Conservation (phyloP, 1,140 invertebrate species). For the Bombus affinis region DNA sequence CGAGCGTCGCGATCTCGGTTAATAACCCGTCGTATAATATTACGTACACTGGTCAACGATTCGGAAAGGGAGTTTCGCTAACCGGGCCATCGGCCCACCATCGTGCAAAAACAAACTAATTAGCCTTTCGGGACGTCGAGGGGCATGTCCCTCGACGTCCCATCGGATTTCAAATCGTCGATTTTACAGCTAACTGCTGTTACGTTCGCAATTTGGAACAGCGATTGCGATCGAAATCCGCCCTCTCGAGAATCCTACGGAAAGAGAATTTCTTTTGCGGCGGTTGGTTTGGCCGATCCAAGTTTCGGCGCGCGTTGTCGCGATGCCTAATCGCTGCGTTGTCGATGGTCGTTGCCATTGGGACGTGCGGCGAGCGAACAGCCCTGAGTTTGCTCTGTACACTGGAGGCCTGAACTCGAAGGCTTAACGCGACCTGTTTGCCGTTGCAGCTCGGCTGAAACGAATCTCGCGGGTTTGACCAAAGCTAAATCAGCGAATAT, state of each 20-base stretch:
- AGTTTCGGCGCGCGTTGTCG: too few species aligned
- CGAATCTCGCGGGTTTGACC: too few species aligned
- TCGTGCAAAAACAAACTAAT: slow-evolving; percentile 57
- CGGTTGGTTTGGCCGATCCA: too few species aligned
- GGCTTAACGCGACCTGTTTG: too few species aligned
- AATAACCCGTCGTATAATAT: background rate
- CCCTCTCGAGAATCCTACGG: too few species aligned
- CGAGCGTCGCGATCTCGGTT: slow-evolving; percentile 27
- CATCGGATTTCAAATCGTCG: slow-evolving; percentile 15
- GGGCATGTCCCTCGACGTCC: background rate
- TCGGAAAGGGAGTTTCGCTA: slow-evolving; percentile 33
- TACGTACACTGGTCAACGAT: background rate
- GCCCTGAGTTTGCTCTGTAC: background rate
- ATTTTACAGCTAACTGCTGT: background rate
- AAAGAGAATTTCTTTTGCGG: too few species aligned
- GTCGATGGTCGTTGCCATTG: background rate
- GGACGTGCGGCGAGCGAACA: too few species aligned
- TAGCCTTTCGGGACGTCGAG: slow-evolving; percentile 11
- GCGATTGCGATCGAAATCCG: background rate
- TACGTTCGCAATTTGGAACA: background rate
- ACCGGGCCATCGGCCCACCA: background rate
- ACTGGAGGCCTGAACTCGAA: too few species aligned
- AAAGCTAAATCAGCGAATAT: background rate
- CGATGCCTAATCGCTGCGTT: background rate
- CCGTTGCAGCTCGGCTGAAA: too few species aligned